phyloP scores from a whole-genome alignment of 2,888 invertebrate species.

The Chesias legatella region DNA sequence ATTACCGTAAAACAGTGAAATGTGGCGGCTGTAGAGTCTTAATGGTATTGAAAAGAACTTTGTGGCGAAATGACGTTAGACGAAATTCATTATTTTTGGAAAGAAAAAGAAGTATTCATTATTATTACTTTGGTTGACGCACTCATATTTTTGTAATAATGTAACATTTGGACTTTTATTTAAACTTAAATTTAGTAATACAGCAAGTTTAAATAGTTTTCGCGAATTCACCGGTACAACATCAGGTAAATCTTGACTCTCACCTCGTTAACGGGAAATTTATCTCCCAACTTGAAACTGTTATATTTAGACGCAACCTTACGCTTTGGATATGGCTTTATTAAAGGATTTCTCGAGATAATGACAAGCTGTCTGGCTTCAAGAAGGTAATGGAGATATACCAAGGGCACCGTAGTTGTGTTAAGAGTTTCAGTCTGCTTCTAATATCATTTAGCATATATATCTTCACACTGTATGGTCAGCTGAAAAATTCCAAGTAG shows the following conservation, averaged over 20 bases:
- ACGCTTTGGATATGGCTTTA: background rate
- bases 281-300: conserved; percentile 9
- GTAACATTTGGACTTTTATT: too few relatives aligned
- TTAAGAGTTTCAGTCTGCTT: too few relatives aligned
- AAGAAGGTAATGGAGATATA: background rate
- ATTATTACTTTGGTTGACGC: too few relatives aligned
- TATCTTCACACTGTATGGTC: too few relatives aligned
- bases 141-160: too few relatives aligned
- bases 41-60: conserved; percentile 18
- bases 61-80: conserved; percentile 1
- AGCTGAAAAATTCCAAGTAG: too few relatives aligned
- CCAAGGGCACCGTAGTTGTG: too few relatives aligned
- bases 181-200: too few relatives aligned
- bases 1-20: conserved; percentile 22
- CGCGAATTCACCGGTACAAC: too few relatives aligned
- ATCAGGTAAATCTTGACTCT: background rate
- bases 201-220: too few relatives aligned
- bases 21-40: conserved; percentile 13
- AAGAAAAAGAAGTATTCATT: background rate
- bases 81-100: background rate
- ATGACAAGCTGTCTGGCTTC: conserved; percentile 1
- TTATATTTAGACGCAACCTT: conserved; percentile 11
- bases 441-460: too few relatives aligned
- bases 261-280: conserved; percentile 19
- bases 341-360: conserved; percentile 2